Percentiles rank a stretch among this genome's conserved stretches.
phyloP scores from a whole-genome alignment of 1,140 invertebrate species.

The Polypedilum pembai region DNA sequence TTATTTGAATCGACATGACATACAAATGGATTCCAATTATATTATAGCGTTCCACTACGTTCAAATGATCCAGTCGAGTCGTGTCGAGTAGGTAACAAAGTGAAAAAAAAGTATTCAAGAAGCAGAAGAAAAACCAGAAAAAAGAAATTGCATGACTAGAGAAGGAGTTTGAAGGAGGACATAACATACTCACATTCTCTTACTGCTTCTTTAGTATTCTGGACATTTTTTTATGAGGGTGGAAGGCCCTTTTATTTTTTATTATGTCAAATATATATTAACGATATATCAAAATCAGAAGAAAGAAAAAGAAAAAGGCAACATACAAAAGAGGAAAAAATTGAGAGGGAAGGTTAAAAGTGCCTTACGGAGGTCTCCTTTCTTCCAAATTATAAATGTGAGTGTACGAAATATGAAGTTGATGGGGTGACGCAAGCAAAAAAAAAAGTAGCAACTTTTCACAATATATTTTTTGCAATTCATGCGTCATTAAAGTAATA shows the following conservation, averaged over 20 bases:
- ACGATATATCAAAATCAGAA: slow-evolving; percentile 13
- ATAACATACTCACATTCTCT: background rate
- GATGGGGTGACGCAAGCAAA: slow-evolving; percentile 4
- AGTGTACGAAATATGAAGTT: background rate
- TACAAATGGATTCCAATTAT: slow-evolving; percentile 13
- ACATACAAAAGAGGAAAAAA: background rate
- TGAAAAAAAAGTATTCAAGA: background rate
- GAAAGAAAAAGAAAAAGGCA: slow-evolving; percentile 1
- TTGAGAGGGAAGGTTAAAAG: slow-evolving; percentile 10
- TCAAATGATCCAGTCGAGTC: background rate
- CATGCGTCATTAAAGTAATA: slow-evolving; percentile 18
- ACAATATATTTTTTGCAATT: slow-evolving; percentile 19
- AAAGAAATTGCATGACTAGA: background rate
- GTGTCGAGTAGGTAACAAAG: background rate
- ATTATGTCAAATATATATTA: slow-evolving; percentile 8
- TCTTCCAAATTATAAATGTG: background rate
- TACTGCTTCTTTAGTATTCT: background rate
- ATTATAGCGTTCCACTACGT: background rate
- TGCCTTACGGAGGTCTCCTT: background rate
- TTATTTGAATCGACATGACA: background rate
- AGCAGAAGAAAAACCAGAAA: background rate
- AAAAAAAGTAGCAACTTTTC: background rate
- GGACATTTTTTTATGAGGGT: slow-evolving; percentile 10
- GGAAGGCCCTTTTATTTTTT: background rate
- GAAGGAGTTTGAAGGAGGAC: background rate